Evolutionary conservation across 2,888 invertebrate genomes (phyloP).

Genomic region (Drosophila aldrichi): DNA sequence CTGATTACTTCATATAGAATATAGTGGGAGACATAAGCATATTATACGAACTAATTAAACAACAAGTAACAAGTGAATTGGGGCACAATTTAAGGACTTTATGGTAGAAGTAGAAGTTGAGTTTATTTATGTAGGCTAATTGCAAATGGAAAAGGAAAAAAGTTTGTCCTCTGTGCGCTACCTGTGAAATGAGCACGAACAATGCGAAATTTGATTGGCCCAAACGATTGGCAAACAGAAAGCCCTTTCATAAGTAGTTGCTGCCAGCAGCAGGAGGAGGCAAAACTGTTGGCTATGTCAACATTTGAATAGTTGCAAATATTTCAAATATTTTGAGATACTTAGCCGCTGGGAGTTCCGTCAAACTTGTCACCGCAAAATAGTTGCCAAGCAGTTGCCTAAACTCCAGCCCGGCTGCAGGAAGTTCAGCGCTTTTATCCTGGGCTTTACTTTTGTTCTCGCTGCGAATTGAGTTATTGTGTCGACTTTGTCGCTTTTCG

Average conservation of each 20-base stretch:
- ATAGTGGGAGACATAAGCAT: neutral
- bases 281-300: conserved; percentile 56
- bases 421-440: conserved; percentile 52
- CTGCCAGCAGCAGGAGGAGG: conserved; percentile 2
- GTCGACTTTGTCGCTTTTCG: conserved; percentile 44
- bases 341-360: conserved; percentile 49
- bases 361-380: conserved; percentile 69
- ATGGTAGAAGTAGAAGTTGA: conserved; percentile 3
- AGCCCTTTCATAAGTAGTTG: conserved; percentile 38
- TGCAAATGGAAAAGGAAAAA: conserved; percentile 25
- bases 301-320: conserved; percentile 65
- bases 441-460: conserved; percentile 50
- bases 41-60: conserved; percentile 10
- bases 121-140: conserved; percentile 29
- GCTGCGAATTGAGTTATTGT: conserved; percentile 75
- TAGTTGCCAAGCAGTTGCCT: conserved; percentile 55
- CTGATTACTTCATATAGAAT: neutral
- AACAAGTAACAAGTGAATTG: conserved; percentile 27
- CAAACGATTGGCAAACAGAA: conserved; percentile 57
- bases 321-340: conserved; percentile 68
- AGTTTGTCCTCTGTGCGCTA: conserved; percentile 35
- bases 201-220: conserved; percentile 46
- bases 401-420: conserved; percentile 52
- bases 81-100: conserved; percentile 23
- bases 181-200: conserved; percentile 42